phyloP scores from a whole-genome alignment of 2,888 invertebrate genomes.

The Esperia sulphurella region DNA sequence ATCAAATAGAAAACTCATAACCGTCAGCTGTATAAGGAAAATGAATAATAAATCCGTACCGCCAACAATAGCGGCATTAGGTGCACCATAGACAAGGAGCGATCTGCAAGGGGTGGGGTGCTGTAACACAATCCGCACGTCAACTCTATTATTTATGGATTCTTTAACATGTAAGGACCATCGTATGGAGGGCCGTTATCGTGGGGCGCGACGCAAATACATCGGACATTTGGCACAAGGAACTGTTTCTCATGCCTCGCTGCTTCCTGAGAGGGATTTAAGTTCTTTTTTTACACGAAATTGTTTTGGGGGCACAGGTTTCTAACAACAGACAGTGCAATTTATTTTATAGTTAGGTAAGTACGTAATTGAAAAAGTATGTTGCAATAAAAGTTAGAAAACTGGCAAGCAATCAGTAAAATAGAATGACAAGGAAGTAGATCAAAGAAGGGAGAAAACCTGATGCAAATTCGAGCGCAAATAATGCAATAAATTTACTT shows the following conservation, averaged over 20 bases:
- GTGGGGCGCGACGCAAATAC: constrained; percentile 37
- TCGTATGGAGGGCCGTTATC: constrained; percentile 35
- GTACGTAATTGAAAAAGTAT: neutral
- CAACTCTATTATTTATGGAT: constrained; percentile 80
- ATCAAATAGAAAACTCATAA: constrained; percentile 54
- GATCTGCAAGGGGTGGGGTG: constrained; percentile 22
- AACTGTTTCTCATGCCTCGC: constrained; percentile 67
- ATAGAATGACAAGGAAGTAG: constrained; percentile 42
- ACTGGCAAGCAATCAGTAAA: constrained; percentile 35
- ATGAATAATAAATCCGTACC: constrained; percentile 75
- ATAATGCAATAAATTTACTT: constrained; percentile 63
- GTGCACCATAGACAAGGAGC: constrained; percentile 63
- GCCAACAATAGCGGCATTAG: constrained; percentile 75
- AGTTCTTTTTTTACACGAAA: constrained; percentile 32
- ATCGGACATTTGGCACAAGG: constrained; percentile 72
- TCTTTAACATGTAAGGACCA: constrained; percentile 77
- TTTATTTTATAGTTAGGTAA: neutral
- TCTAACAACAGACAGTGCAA: neutral
- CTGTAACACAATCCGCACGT: constrained; percentile 72
- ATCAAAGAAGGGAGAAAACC: constrained; percentile 46
- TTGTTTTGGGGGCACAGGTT: constrained; percentile 27
- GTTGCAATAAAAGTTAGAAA: neutral
- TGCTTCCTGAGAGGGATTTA: constrained; percentile 47
- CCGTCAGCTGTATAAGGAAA: constrained; percentile 67
- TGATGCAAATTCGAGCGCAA: constrained; percentile 45